These are phyloP conservation scores for Gorsachius goisagi DNA, from an alignment of 2,113 vertebrate genomes.

Conservation along the genomic window DNA sequence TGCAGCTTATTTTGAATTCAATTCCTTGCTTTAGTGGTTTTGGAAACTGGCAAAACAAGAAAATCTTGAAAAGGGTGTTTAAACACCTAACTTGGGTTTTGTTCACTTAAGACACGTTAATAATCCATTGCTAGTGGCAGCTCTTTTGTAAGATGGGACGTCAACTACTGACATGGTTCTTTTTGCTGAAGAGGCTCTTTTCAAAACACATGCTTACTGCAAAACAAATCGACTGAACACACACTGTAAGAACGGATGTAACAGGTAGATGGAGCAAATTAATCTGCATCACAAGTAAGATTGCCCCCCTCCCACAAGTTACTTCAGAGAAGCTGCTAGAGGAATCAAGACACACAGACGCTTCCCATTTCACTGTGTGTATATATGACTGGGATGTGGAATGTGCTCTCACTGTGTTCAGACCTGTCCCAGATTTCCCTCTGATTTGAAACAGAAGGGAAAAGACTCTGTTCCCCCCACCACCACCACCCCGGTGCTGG, in stretches of 20 bases:
- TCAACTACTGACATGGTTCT: not conserved
- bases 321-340: not conserved
- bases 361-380: not conserved
- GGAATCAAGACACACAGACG: not conserved
- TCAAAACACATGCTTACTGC: not conserved
- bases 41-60: slow-evolving; percentile 47
- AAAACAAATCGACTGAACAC: not conserved
- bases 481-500: not conserved
- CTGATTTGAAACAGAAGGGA: not conserved
- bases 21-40: slow-evolving; percentile 22
- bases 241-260: not conserved
- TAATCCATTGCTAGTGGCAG: slow-evolving; percentile 54
- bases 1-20: slow-evolving; percentile 33
- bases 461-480: not conserved
- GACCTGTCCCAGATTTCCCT: slow-evolving; percentile 46
- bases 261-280: slow-evolving; percentile 46
- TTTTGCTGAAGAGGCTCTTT: slow-evolving; percentile 26
- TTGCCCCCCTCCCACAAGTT: not conserved
- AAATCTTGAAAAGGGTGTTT: slow-evolving; percentile 52
- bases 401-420: slow-evolving; percentile 26
- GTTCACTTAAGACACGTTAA: slow-evolving; percentile 21
- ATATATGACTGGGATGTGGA: not conserved
- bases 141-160: slow-evolving; percentile 30
- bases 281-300: not conserved
- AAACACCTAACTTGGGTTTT: slow-evolving; percentile 28